A percentile compares a stretch with the other conserved stretches of the same genome.
These are phyloP conservation scores for Drosophila fungiperda DNA, from an alignment of 2,888 invertebrate species.

Conservation along the genomic window DNA sequence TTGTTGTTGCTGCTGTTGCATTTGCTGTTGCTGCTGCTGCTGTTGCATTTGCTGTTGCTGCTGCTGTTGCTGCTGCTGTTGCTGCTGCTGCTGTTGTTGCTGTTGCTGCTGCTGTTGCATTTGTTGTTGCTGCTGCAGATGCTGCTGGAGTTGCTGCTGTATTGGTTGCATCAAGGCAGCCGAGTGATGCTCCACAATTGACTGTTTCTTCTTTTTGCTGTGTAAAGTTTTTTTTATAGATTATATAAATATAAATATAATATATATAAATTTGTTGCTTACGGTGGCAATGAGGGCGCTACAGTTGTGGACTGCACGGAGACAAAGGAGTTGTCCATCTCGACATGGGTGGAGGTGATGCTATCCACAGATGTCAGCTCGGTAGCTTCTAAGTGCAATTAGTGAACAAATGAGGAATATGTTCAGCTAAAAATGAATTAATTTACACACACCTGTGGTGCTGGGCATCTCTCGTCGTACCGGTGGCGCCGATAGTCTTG, in stretches of 20 bases:
- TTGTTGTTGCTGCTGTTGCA: slow-evolving; percentile 68
- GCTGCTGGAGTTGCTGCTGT: slow-evolving; percentile 63
- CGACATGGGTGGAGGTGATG: slow-evolving; percentile 88
- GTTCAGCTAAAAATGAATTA: neutral
- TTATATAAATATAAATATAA: neutral
- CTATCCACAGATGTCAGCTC: slow-evolving; percentile 91
- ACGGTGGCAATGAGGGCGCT: slow-evolving; percentile 82
- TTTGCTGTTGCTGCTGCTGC: slow-evolving; percentile 62
- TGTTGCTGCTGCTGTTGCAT: slow-evolving; percentile 47
- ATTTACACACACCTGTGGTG: slow-evolving; percentile 82
- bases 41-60: slow-evolving; percentile 56
- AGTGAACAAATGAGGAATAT: slow-evolving; percentile 48
- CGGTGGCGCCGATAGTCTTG: slow-evolving; percentile 83
- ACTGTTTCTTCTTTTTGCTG: slow-evolving; percentile 78
- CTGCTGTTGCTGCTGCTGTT: slow-evolving; percentile 57
- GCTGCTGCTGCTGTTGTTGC: slow-evolving; percentile 57
- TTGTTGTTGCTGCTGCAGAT: slow-evolving; percentile 56
- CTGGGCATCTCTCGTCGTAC: slow-evolving; percentile 85
- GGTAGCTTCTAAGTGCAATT: slow-evolving; percentile 87
- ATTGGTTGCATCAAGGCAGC: slow-evolving; percentile 66
- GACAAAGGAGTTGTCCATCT: slow-evolving; percentile 85
- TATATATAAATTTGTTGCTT: slow-evolving; percentile 34
- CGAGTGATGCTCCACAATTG: slow-evolving; percentile 63
- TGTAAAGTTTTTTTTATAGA: neutral
- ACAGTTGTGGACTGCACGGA: slow-evolving; percentile 82